A percentile compares a stretch with the other conserved stretches of the same genome.
Evolutionary conservation across 2,888 invertebrate species (phyloP).

Genomic region (Lydus trimaculatus): DNA sequence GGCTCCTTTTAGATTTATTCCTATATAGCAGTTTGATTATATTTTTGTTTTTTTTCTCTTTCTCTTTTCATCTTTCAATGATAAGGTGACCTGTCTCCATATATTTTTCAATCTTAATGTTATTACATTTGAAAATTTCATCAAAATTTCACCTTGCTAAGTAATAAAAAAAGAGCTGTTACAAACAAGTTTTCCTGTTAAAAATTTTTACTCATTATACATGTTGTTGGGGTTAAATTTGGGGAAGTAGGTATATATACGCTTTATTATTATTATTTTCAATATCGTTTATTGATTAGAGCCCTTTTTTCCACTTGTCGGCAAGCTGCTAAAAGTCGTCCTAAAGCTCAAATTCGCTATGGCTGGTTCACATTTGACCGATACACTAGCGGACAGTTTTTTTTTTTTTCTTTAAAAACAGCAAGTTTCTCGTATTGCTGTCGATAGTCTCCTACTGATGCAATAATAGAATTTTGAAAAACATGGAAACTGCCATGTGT

Average conservation of each 20-base stretch:
- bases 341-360: too few relatives aligned
- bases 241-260: too few relatives aligned
- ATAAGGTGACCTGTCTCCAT: neutral
- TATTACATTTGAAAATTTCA: neutral
- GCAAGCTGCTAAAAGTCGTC: too few relatives aligned
- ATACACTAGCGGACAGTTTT: too few relatives aligned
- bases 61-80: neutral
- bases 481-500: conserved; percentile 16
- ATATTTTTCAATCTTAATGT: neutral
- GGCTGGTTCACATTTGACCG: too few relatives aligned
- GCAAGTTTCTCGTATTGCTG: too few relatives aligned
- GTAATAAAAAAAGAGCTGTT: neutral
- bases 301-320: too few relatives aligned
- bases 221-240: neutral
- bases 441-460: too few relatives aligned
- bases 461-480: too few relatives aligned
- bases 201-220: neutral
- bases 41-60: conserved; percentile 13
- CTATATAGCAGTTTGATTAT: conserved; percentile 19
- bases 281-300: too few relatives aligned
- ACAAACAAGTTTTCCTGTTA: neutral
- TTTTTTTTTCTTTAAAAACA: too few relatives aligned
- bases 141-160: neutral
- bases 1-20: conserved; percentile 32
- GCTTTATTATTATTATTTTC: too few relatives aligned